Percentiles rank a stretch among this genome's conserved stretches.
Conservation (phyloP, 2,113 vertebrate species). For the Erythrocercus mccallii region DNA sequence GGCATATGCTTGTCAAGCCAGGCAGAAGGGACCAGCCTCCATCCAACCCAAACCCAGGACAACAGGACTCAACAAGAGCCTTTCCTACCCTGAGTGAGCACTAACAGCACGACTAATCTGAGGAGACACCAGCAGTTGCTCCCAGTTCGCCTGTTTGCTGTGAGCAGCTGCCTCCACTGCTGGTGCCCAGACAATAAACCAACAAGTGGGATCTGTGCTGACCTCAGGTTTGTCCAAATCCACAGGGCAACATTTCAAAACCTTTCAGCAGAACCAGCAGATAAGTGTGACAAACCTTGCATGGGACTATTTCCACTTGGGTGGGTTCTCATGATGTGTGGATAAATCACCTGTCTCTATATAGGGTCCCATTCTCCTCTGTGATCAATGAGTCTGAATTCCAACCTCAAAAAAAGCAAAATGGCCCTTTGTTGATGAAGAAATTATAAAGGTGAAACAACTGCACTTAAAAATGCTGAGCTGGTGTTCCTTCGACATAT, state of each 20-base stretch:
- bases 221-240: background rate
- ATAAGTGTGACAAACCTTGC: background rate
- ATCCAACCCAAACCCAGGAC: background rate
- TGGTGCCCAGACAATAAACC: background rate
- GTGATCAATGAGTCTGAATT: background rate
- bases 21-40: background rate
- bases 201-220: background rate
- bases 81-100: background rate
- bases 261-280: background rate
- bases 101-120: background rate
- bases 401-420: background rate
- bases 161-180: background rate
- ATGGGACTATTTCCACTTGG: background rate
- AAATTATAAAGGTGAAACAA: background rate
- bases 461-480: background rate
- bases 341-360: background rate
- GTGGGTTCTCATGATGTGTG: background rate
- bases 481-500: background rate
- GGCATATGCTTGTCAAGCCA: background rate
- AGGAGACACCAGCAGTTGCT: background rate
- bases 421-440: background rate
- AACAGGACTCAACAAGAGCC: background rate
- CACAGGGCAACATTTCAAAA: background rate
- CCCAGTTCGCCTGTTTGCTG: background rate
- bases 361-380: background rate